Evolutionary conservation across 2,888 invertebrate genomes (phyloP), one percentile per base, ranked within the genome.

Genomic region (Lysandra coridon): DNA sequence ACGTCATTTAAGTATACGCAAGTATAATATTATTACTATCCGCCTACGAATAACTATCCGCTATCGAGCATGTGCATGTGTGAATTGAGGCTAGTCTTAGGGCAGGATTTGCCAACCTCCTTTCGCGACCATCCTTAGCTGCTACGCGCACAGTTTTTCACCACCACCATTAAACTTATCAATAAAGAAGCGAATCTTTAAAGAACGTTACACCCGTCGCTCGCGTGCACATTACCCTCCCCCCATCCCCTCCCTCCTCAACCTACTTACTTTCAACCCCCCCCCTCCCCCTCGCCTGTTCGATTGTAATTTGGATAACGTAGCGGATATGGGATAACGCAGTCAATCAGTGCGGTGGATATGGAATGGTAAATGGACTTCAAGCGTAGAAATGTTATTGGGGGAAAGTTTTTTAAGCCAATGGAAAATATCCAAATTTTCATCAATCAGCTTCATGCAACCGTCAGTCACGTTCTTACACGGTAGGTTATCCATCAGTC

Each of bases 291-390:
- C 17, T 30, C 33, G 76, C 57, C 30, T 57, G 53, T 76, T 30
- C 76, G 76, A 76, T 76, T 53, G 23, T 76, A 57, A 76, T 76
- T 76, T 76, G 53, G 76, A 76, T 76, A 76, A 53, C 53, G 49
- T 10, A 14, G 33, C 76, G 33, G 76, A 76, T 75, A 75, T 49
- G 49, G 75, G 75, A 75, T 57, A 76, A 76, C 53, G 75, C 44
- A 49, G 75, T 14, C 76, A 53, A 76, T 76, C 76, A 76, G 40
- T n/a, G 23, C 44, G 74, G n/a, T 44, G 40, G 74, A 74, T 74
- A 44, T 23, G 44, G 40, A 74, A 74, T 3, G 44, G n/a, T 74
- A n/a, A 44, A 40, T 40, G 17, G 40, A 7, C 37, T 73, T 23
- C 23, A 1, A 62, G n/a, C 2, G 7, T 1, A 62, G 30, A 23